Percentiles rank a stretch among this genome's conserved stretches.
phyloP scores from a whole-genome alignment of 1,140 invertebrate species.

The Lamellibrachia luymesi region DNA sequence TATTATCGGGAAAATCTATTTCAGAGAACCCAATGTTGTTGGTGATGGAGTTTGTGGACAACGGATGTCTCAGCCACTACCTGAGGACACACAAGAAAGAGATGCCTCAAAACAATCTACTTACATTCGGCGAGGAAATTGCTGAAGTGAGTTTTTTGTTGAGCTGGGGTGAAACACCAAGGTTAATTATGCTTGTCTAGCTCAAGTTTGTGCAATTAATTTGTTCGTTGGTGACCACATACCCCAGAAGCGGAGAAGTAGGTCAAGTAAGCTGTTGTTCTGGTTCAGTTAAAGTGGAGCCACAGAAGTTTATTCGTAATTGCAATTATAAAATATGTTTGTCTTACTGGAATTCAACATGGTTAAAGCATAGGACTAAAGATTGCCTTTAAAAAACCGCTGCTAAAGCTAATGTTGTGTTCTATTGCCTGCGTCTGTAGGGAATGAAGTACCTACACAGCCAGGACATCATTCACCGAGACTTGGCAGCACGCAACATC shows the following conservation, averaged over 20 bases:
- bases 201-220: too few species aligned
- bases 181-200: too few species aligned
- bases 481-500: conserved; percentile 32
- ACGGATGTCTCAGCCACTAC: conserved; percentile 25
- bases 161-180: too few species aligned
- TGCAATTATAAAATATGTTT: too few species aligned
- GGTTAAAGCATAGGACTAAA: too few species aligned
- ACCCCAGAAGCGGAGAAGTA: too few species aligned
- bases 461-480: conserved; percentile 30
- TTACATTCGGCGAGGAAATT: conserved; percentile 26
- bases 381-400: too few species aligned
- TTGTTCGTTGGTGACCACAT: too few species aligned
- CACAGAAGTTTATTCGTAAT: too few species aligned
- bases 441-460: conserved; percentile 37
- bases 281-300: too few species aligned
- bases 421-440: conserved; percentile 16
- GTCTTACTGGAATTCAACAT: too few species aligned
- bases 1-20: neutral
- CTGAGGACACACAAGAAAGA: conserved; percentile 11
- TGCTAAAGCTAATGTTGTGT: neutral
- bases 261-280: too few species aligned
- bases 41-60: conserved; percentile 36
- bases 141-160: conserved; percentile 19
- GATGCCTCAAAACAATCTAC: conserved; percentile 5
- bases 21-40: conserved; percentile 23